Percentiles rank a stretch among this genome's conserved stretches.
Conservation (phyloP, 2,888 invertebrate genomes). For the Automeris io region DNA sequence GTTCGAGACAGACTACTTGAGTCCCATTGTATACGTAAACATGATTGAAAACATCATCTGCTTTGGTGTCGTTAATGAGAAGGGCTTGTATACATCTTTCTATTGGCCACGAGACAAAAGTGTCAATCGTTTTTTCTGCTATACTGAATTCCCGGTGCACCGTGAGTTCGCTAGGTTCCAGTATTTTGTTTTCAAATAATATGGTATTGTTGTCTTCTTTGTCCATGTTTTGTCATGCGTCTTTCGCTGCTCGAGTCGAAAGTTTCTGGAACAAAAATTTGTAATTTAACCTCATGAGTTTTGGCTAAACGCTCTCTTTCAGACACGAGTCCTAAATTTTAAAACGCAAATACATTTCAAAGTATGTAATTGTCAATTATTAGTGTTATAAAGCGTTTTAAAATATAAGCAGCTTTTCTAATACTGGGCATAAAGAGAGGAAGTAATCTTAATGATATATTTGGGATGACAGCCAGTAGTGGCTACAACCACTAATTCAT, state of each 20-base stretch:
- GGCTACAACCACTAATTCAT: no score
- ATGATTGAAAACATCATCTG: constrained; percentile 32
- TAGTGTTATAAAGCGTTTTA: no score
- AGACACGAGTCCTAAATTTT: no score
- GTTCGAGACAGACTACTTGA: constrained; percentile 69
- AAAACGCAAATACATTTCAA: no score
- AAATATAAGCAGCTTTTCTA: no score
- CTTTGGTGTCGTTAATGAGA: constrained; percentile 38
- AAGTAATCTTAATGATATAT: no score
- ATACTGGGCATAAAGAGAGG: no score
- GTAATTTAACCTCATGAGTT: no score
- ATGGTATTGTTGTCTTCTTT: constrained; percentile 65
- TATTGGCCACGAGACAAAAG: constrained; percentile 43
- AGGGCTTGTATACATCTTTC: constrained; percentile 49
- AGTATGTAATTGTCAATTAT: no score
- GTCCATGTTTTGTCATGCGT: constrained; percentile 70
- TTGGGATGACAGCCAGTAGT: no score
- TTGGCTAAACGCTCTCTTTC: no score
- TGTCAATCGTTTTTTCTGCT: constrained; percentile 26
- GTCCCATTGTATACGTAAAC: constrained; percentile 49
- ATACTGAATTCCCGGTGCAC: constrained; percentile 35
- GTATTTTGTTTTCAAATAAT: constrained; percentile 49
- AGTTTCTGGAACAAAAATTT: constrained; percentile 47
- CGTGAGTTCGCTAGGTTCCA: constrained; percentile 36
- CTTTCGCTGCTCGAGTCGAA: constrained; percentile 19